phyloP scores from a whole-genome alignment of 2,113 vertebrate species.

The Esox niger region DNA sequence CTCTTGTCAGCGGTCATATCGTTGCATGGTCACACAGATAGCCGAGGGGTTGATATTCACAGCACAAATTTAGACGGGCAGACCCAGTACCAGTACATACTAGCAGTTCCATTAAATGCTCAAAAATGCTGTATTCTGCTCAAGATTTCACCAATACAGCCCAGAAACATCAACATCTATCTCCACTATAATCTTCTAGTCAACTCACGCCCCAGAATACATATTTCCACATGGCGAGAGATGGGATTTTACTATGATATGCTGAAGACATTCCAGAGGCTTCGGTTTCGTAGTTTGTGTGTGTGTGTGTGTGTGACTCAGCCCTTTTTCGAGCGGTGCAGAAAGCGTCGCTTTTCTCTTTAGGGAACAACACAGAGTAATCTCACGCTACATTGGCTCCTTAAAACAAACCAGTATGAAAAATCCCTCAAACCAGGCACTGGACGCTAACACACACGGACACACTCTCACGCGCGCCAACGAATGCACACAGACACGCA shows the following conservation, averaged over 20 bases:
- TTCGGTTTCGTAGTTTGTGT: constrained; percentile 33
- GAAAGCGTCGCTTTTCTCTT: constrained; percentile 35
- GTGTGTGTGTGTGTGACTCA: constrained; percentile 48
- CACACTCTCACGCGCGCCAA: too few species aligned
- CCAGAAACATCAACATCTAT: constrained; percentile 48
- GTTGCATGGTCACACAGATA: constrained; percentile 36
- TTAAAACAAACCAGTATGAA: constrained; percentile 57
- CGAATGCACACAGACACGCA: background rate
- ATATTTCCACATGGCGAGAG: constrained; percentile 33
- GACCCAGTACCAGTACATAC: constrained; percentile 48
- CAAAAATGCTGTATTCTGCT: constrained; percentile 45
- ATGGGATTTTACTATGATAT: constrained; percentile 38
- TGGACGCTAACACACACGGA: constrained; percentile 36
- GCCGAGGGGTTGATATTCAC: constrained; percentile 37
- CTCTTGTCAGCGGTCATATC: constrained; percentile 34
- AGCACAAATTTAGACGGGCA: constrained; percentile 23
- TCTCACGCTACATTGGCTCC: constrained; percentile 57
- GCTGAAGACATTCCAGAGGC: constrained; percentile 51
- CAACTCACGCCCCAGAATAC: background rate
- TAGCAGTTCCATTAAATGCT: constrained; percentile 45
- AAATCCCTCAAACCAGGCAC: constrained; percentile 51
- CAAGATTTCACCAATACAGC: constrained; percentile 44
- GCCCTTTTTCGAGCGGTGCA: constrained; percentile 54
- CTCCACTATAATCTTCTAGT: constrained; percentile 14
- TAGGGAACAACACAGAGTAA: constrained; percentile 54